Evolutionary conservation across 2,888 invertebrate genomes (phyloP), one percentile per base, ranked within the genome.

Genomic region (Dinocampus coccinellae): DNA sequence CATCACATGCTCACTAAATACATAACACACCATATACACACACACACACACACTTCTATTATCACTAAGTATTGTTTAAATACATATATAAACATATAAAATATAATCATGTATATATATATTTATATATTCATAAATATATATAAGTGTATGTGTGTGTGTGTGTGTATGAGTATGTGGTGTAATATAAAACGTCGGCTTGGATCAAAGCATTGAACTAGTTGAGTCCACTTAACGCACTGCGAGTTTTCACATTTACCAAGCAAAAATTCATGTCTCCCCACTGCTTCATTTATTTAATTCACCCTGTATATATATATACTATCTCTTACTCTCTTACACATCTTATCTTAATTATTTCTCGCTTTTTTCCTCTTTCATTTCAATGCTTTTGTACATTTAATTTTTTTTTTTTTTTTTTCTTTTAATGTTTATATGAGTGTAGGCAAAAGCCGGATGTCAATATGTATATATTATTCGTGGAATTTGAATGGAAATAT

Each of bases 171-270:
- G 52, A 70, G 34, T 55, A 58, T 58, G 71, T 55, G 66, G 65
- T 60, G 63, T 55, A 52, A 68, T 53, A 63, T 75, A 68, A 72
- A 65, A 74, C 71, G 78, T 3, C 83, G 83, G 82, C 81, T 71
- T 69, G 77, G 82, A 82, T 87, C 87, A 87, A 87, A 86, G 85
- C 81, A 76, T 76, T 82, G 81, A 79, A 82, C 84, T 85, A 87
- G 85, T 86, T 87, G 83, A 86, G 86, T 86, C 47, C 87, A 87
- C 85, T 87, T 87, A 86, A 86, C 82, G 83, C 83, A 81, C 57
- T 82, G 75, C 80, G 83, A 85, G 85, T 87, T 87, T 87, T 85
- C 87, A 82, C 85, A 87, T 87, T 87, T 85, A 85, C 84, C 84
- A 85, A 84, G 85, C 85, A 86, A 86, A 86, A 84, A 85, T 81